Evolutionary conservation across 37 sponge, comb jelly and placozoan genomes (phyloP).

Genomic region (Beroe ovata): DNA sequence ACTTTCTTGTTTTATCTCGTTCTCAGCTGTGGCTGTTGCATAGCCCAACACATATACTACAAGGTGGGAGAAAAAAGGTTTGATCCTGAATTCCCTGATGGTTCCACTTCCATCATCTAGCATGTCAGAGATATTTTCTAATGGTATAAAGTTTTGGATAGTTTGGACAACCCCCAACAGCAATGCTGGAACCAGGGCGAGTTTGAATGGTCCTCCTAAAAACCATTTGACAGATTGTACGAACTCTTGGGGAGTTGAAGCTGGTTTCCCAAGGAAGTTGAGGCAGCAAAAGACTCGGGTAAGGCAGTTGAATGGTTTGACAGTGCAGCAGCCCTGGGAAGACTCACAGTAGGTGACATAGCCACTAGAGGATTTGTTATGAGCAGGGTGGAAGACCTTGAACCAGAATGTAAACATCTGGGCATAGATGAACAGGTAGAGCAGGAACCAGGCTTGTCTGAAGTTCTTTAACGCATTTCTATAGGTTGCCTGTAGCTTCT

Average conservation of each 20-base stretch:
- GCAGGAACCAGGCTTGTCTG: not conserved
- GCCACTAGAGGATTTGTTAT: not conserved
- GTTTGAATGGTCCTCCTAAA: not conserved
- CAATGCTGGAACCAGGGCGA: not conserved
- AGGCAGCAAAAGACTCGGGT: slow-evolving; percentile 4
- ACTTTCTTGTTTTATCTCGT: not conserved
- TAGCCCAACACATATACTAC: not conserved
- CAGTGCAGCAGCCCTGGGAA: not conserved
- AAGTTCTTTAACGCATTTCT: not conserved
- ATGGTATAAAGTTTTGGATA: not conserved
- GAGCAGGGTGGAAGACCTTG: slow-evolving; percentile 13
- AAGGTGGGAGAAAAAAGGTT: not conserved
- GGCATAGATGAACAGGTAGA: not conserved
- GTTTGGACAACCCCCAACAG: not conserved
- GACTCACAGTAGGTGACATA: not conserved
- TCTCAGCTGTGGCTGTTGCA: slow-evolving; percentile 6
- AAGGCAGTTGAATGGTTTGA: not conserved
- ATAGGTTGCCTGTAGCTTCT: not conserved
- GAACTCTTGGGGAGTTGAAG: not conserved
- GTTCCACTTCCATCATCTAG: not conserved
- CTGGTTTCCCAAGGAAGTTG: not conserved
- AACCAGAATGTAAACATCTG: slow-evolving; percentile 2
- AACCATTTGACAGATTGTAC: not conserved
- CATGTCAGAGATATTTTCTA: not conserved
- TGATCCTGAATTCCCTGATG: not conserved